These are phyloP conservation scores for Pteromalus puparum DNA, from an alignment of 1,140 invertebrate species.

Conservation along the genomic window DNA sequence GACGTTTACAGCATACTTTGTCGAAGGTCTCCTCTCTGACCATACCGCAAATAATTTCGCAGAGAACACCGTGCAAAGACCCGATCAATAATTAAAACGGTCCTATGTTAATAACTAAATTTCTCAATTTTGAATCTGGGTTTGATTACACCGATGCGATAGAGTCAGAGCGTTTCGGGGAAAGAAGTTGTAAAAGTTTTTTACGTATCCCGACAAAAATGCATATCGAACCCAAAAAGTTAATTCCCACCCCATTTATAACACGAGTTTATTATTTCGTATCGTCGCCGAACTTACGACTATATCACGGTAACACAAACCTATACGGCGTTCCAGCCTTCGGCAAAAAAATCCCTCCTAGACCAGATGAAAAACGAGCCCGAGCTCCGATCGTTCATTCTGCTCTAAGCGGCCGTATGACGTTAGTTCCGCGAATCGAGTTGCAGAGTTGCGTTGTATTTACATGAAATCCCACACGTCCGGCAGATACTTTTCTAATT, in stretches of 20 bases:
- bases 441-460: slow-evolving; percentile 21
- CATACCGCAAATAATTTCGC: background rate
- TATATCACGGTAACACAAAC: background rate
- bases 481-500: slow-evolving; percentile 43
- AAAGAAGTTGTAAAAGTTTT: background rate
- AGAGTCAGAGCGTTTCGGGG: background rate
- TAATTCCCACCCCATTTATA: background rate
- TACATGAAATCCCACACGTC: slow-evolving; percentile 33
- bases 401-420: slow-evolving; percentile 7
- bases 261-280: background rate
- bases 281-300: background rate
- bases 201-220: background rate
- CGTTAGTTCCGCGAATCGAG: slow-evolving; percentile 39
- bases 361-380: slow-evolving; percentile 29
- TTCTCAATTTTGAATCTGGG: background rate
- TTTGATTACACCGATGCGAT: background rate
- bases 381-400: slow-evolving; percentile 26
- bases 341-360: slow-evolving; percentile 8
- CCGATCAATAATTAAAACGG: slow-evolving; percentile 17
- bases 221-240: background rate
- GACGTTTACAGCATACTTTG: slow-evolving; percentile 26
- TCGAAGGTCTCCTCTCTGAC: background rate
- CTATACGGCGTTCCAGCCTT: too few species aligned
- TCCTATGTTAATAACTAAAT: background rate
- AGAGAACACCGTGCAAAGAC: background rate